These are phyloP conservation scores for Tuberolachnus salignus DNA, from an alignment of 2,888 invertebrate genomes.

Conservation along the genomic window DNA sequence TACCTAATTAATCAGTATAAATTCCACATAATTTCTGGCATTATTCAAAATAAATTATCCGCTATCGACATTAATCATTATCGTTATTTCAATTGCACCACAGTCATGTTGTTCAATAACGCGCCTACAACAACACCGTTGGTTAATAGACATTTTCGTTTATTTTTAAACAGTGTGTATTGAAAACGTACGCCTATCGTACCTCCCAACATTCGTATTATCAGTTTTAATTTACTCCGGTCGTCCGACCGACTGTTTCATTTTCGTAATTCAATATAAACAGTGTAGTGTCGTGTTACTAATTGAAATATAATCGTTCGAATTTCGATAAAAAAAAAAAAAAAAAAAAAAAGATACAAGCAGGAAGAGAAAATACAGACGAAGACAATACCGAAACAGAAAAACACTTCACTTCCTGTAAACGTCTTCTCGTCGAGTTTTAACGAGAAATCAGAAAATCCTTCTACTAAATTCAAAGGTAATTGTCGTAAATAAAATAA, in stretches of 20 bases:
- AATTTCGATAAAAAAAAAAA: constrained; percentile 13
- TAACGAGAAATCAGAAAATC: constrained; percentile 1
- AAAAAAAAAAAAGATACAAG: constrained; percentile 20
- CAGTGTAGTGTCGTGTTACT: neutral
- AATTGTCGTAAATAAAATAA: neutral
- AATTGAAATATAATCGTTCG: constrained; percentile 6
- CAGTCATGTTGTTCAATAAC: too few species aligned
- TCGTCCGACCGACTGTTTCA: constrained; percentile 5
- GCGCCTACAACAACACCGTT: too few species aligned
- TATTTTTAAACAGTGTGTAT: constrained; percentile 15
- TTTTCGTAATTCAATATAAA: constrained; percentile 20
- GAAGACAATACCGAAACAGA: neutral
- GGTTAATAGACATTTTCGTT: neutral
- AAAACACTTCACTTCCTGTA: constrained; percentile 5
- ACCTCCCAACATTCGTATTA: neutral
- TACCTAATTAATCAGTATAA: too few species aligned
- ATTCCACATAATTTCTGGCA: too few species aligned
- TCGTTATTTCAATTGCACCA: too few species aligned
- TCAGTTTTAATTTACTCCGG: neutral
- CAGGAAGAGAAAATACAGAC: constrained; percentile 12
- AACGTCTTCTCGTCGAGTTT: constrained; percentile 5
- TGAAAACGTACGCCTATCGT: neutral
- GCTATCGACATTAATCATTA: neutral
- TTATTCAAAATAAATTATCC: too few species aligned
- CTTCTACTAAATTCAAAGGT: constrained; percentile 16